Base-by-base conservation (phyloP, 2,113 vertebrate species). In the Sorex araneus region DNA sequence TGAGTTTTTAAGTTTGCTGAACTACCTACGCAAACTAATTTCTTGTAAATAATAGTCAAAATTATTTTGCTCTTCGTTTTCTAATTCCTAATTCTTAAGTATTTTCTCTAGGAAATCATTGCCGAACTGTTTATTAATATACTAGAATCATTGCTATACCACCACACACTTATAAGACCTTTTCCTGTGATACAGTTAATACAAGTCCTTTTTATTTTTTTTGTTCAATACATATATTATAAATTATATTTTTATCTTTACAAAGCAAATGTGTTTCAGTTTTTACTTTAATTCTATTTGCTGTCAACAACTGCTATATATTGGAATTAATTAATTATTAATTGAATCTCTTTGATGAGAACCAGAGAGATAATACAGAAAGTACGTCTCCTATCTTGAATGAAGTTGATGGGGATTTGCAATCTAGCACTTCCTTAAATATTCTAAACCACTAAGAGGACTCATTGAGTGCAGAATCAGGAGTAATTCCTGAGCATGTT, bases 21-120 rank as follows among this genome's bases (percentile, higher is more conserved):
- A 27, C 78, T 30, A 75, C 71, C 34, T 70, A 74, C 12, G 75
- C 30, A 93, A 76, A 9, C 90, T 90, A 47, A 70, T 3, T 75
- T 3, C 71, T 8, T 84, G 27, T 70, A 82, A 73, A 63, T 84
- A 84, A 66, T 4, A 54, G 40, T 18, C 28, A 86, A 25, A 90
- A 57, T 54, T 89, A 54, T 32, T 64, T 16, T 92, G 13, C 7
- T 95, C 32, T 57, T 8, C 23, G 67, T 66, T 28, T 19, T 84
- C 75, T 34, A 3, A 67, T 83, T 77, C 54, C 47, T 63, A 30
- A 8, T 43, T 27, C 18, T 71, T 87, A n/a, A 60, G 40, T 4
- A 40, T 40, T 40, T 40, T 77, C 11, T 40, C 40, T 89, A 73
- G 85, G 32, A 75, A 19, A 25, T 71, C 36, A 11, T 69, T 89